Conservation (phyloP, 2,113 vertebrate genomes). For the Pterocles burchelli region DNA sequence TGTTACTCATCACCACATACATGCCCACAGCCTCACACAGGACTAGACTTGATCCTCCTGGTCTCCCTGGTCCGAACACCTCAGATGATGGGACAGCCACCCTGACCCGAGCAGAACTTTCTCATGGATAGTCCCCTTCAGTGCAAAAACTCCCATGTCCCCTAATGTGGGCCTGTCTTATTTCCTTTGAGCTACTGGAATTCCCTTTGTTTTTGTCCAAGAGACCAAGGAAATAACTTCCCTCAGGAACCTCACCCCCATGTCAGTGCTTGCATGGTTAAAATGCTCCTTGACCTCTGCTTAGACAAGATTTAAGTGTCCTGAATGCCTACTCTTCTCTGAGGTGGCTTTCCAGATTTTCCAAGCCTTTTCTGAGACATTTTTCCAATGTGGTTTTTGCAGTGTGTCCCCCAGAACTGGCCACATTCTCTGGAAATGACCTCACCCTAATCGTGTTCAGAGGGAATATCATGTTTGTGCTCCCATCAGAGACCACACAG, state of each 20-base stretch:
- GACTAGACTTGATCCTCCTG: background rate
- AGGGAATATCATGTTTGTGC: background rate
- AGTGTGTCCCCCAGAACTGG: background rate
- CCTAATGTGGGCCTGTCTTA: background rate
- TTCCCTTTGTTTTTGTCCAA: background rate
- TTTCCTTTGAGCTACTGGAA: background rate
- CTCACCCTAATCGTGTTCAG: background rate
- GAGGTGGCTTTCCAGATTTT: background rate
- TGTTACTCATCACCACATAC: background rate
- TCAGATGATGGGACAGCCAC: background rate
- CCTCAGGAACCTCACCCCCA: background rate
- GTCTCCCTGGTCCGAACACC: background rate
- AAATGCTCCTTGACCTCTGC: background rate
- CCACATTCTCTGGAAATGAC: constrained; percentile 1
- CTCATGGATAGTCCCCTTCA: background rate
- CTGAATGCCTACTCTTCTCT: background rate
- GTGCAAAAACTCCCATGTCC: background rate
- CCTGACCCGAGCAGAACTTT: background rate
- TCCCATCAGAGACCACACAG: constrained; percentile 8
- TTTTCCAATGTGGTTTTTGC: background rate
- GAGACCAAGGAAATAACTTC: background rate
- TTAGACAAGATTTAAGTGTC: background rate
- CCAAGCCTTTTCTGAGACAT: background rate
- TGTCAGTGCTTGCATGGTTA: background rate
- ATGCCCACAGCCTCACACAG: background rate